Evolutionary conservation across 2,797 vertebrate genomes (phyloP).

Genomic region (Lemur catta): DNA sequence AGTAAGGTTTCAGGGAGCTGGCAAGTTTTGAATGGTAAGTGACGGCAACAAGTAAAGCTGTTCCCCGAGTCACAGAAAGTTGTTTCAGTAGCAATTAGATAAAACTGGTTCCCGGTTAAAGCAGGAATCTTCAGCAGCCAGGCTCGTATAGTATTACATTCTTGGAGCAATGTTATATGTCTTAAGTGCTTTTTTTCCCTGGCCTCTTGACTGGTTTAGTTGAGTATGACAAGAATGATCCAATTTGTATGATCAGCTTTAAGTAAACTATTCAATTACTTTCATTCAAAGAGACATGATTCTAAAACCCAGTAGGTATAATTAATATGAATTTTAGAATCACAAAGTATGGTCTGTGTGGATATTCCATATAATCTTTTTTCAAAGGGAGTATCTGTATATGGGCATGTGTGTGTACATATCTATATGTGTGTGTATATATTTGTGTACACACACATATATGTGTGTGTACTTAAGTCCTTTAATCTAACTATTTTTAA

Average conservation of each 20-base stretch:
- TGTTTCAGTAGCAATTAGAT: not conserved
- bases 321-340: conserved; percentile 26
- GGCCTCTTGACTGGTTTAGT: not conserved
- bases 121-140: not conserved
- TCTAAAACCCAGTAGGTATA: not conserved
- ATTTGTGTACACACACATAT: too few relatives aligned
- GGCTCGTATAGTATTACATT: not conserved
- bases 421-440: not conserved
- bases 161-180: not conserved
- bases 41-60: not conserved
- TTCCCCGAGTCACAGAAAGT: not conserved
- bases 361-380: not conserved
- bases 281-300: not conserved
- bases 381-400: not conserved
- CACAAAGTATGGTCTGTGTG: not conserved
- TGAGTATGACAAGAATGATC: not conserved
- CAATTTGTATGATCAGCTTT: not conserved
- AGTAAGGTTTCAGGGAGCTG: not conserved
- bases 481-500: not conserved
- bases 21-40: not conserved
- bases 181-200: not conserved
- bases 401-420: not conserved
- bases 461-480: not conserved
- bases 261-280: not conserved
- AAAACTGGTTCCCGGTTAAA: not conserved